Evolutionary conservation across 2,797 vertebrate species (phyloP), one percentile per base, ranked within the genome.

Genomic region (Podarcis lilfordi): DNA sequence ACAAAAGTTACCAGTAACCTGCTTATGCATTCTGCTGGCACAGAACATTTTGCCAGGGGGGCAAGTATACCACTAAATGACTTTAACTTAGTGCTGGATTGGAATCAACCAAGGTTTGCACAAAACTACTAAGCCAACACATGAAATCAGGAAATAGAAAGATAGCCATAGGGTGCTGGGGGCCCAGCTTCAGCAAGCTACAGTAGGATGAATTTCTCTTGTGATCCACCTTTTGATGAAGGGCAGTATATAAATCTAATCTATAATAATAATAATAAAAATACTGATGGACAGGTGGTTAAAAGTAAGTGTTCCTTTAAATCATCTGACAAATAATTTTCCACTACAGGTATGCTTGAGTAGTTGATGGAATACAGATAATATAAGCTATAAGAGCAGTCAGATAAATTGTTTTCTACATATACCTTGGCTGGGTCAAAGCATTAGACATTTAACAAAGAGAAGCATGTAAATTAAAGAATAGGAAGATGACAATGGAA

Each of bases 321-420:
- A 91, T 77, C 91, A 94, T 94, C 91, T 90, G 92, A 89, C 94
- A 96, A 91, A 94, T 93, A 91, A 43, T 82, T 43, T 78, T 11
- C 23, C 80, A 91, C 88, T 91, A 85, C 89, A 64, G 90, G 83
- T 86, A 85, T 2, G 3, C 85, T 35, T 85, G 86, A 87, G 40
- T 69, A 85, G 90, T 72, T 91, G 92, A 92, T 88, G 82, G 88
- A 86, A 93, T 91, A 89, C 86, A 85, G 91, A 88, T 80, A 86
- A 93, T 89, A 87, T 88, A 92, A 35, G 85, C 66, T 3, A 23
- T 61, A 8, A 75, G 81, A 89, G 75, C 2, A 0, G 3, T 0
- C 0, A 91, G 91, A 92, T 92, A 91, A 89, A n/a, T 92, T 91
- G 92, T 88, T 90, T 81, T 86, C 80, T 89, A 91, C 91, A 93